Evolutionary conservation across 2,113 vertebrate genomes (phyloP).

Genomic region (Hyaena hyaena): DNA sequence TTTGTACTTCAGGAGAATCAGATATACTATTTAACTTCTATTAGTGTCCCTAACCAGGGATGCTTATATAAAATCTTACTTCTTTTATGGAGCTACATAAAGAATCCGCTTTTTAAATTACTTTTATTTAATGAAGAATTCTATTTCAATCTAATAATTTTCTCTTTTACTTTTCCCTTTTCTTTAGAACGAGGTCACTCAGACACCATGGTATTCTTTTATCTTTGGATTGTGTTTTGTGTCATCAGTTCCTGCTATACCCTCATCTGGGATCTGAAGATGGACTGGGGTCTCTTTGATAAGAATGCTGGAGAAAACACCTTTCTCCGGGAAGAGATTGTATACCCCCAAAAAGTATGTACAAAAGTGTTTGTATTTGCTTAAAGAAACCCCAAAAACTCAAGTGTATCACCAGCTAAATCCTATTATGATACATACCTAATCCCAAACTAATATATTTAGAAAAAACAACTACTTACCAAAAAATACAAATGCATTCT

Average conservation of each 20-base stretch:
- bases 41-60: neutral
- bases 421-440: neutral
- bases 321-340: slow-evolving; percentile 98
- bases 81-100: neutral
- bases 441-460: neutral
- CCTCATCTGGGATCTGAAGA: slow-evolving; percentile 99
- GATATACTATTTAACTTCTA: slow-evolving; percentile 31
- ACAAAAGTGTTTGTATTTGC: neutral
- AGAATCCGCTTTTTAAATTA: slow-evolving; percentile 44
- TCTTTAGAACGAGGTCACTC: slow-evolving; percentile 91
- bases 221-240: slow-evolving; percentile 95
- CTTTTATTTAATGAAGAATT: slow-evolving; percentile 39
- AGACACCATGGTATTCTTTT: slow-evolving; percentile 95
- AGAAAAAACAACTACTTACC: slow-evolving; percentile 15
- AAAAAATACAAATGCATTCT: neutral
- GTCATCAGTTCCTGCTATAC: slow-evolving; percentile 97
- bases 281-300: slow-evolving; percentile 99
- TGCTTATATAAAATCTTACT: slow-evolving; percentile 27
- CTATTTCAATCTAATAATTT: slow-evolving; percentile 21
- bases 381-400: neutral
- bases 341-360: slow-evolving; percentile 98
- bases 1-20: slow-evolving; percentile 5
- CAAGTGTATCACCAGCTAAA: slow-evolving; percentile 4
- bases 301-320: slow-evolving; percentile 97
- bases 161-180: slow-evolving; percentile 29